Conservation (phyloP, 2,797 vertebrate species). For the Melanotaenia pygmaea region DNA sequence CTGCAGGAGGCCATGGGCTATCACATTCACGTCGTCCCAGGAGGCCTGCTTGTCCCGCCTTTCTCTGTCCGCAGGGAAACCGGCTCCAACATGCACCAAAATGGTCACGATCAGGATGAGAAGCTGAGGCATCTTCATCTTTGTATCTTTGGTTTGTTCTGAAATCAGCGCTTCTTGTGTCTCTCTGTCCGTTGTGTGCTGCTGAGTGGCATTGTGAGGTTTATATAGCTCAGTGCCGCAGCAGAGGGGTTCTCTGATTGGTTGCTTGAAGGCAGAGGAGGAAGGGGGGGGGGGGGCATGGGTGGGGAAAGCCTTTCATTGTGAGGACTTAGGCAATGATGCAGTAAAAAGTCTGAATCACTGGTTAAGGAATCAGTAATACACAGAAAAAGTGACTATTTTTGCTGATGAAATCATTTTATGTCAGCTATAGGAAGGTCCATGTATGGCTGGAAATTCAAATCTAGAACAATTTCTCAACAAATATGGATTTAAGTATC, state of each 20-base stretch:
- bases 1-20: constrained; percentile 94
- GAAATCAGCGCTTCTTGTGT: constrained; percentile 13
- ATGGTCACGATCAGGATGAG: constrained; percentile 68
- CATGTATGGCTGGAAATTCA: background rate
- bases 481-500: background rate
- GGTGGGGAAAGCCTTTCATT: constrained; percentile 56
- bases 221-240: constrained; percentile 70
- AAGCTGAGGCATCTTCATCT: constrained; percentile 73
- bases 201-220: constrained; percentile 22
- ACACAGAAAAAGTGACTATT: background rate
- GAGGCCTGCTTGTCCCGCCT: constrained; percentile 81
- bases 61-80: constrained; percentile 72
- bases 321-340: constrained; percentile 62
- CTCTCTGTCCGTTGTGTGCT: constrained; percentile 50
- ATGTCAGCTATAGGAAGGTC: background rate
- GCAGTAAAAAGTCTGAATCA: constrained; percentile 55
- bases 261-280: constrained; percentile 50
- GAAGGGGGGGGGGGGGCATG: constrained; percentile 1
- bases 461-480: background rate
- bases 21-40: constrained; percentile 94
- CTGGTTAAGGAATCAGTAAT: constrained; percentile 4
- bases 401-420: background rate
- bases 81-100: constrained; percentile 53
- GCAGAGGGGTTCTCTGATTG: constrained; percentile 70
- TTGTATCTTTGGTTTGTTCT: constrained; percentile 23